Percentiles rank a stretch among this genome's conserved stretches.
Evolutionary conservation across 1,140 invertebrate species (phyloP).

Genomic region (Zaprionus capensis): DNA sequence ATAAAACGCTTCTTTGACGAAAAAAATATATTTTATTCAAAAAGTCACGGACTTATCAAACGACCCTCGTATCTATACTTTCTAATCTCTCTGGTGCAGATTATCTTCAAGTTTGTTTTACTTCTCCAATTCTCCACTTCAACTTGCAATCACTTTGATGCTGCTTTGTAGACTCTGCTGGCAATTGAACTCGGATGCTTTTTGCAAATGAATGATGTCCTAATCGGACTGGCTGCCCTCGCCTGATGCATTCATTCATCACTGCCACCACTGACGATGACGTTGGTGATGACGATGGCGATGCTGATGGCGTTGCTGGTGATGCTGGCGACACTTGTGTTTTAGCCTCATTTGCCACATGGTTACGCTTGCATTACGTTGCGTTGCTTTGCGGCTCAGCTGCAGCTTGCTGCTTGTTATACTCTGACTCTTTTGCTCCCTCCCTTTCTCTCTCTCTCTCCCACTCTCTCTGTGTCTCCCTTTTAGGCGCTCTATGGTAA

Average conservation of each 20-base stretch:
- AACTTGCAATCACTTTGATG: background rate
- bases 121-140: background rate
- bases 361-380: conserved; percentile 52
- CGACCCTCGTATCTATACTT: too few relatives aligned
- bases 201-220: background rate
- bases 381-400: conserved; percentile 23
- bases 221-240: background rate
- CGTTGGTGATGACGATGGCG: background rate
- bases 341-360: conserved; percentile 74
- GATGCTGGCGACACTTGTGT: conserved; percentile 61
- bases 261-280: conserved; percentile 44
- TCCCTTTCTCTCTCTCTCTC: background rate
- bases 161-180: background rate
- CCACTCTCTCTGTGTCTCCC: background rate
- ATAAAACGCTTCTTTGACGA: too few relatives aligned
- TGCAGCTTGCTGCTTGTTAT: conserved; percentile 20
- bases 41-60: too few relatives aligned
- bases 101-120: too few relatives aligned
- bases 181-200: background rate
- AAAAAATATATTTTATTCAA: too few relatives aligned
- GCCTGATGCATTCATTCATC: conserved; percentile 59
- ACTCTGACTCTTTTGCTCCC: background rate
- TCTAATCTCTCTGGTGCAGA: too few relatives aligned
- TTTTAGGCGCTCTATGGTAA: background rate
- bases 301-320: conserved; percentile 29